Evolutionary conservation across 1,140 invertebrate genomes (phyloP).

Genomic region (Philotrypesis tridentata): DNA sequence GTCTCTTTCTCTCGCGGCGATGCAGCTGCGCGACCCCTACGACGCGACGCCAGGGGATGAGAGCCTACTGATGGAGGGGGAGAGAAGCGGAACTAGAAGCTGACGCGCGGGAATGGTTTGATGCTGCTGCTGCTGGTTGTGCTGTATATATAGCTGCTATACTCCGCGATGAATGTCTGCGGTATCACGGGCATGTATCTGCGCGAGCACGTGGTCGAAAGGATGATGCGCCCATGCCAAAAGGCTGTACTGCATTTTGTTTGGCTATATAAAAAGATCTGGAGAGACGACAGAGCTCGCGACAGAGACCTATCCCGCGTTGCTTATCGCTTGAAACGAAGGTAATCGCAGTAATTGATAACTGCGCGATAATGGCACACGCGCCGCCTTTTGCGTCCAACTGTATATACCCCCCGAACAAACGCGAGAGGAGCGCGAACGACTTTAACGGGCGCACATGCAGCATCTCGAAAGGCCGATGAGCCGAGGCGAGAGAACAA

Average conservation of each 20-base stretch:
- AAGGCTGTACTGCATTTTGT: background rate
- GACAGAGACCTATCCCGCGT: too few species aligned
- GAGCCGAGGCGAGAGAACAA: conserved; percentile 17
- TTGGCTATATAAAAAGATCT: too few species aligned
- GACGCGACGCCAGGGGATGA: conserved; percentile 65
- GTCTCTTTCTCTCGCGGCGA: conserved; percentile 58
- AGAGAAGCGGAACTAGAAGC: conserved; percentile 55
- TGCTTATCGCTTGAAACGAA: too few species aligned
- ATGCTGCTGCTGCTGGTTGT: background rate
- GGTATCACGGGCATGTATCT: background rate
- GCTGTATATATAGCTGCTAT: too few species aligned
- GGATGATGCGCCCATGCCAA: background rate
- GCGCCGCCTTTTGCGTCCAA: too few species aligned
- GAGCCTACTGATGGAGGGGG: conserved; percentile 56
- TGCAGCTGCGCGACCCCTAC: conserved; percentile 65
- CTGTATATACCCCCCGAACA: too few species aligned
- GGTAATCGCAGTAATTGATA: too few species aligned
- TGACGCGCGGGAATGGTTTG: conserved; percentile 7
- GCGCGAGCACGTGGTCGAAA: background rate
- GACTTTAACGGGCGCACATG: conserved; percentile 64
- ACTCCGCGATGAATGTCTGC: background rate
- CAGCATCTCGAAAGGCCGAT: conserved; percentile 47
- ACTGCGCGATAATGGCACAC: background rate
- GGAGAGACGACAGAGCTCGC: too few species aligned
- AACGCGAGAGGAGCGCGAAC: conserved; percentile 47